A percentile compares a stretch with the other conserved stretches of the same genome.
These are phyloP conservation scores for Podarcis siculus DNA, from an alignment of 2,797 vertebrate species.

Conservation along the genomic window DNA sequence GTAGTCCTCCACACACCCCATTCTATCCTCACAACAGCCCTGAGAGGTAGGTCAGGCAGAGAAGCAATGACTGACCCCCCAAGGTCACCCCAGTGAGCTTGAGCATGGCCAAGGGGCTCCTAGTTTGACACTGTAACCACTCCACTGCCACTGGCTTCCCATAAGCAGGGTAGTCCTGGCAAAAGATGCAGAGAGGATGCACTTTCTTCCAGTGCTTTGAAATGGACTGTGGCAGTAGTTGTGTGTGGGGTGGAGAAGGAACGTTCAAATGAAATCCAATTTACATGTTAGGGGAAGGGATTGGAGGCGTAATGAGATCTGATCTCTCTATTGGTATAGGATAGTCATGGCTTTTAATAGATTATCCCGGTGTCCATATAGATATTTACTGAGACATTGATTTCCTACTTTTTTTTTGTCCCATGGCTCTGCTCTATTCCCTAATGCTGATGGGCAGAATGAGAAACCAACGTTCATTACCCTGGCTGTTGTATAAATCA, in stretches of 20 bases:
- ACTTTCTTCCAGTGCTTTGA: slow-evolving; percentile 40
- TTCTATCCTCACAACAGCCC: too few relatives aligned
- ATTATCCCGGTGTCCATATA: slow-evolving; percentile 65
- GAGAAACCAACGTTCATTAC: slow-evolving; percentile 52
- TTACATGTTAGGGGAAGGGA: slow-evolving; percentile 68
- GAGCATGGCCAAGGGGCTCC: neutral
- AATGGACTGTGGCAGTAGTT: slow-evolving; percentile 36
- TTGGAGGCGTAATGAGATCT: slow-evolving; percentile 65
- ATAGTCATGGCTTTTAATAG: slow-evolving; percentile 69
- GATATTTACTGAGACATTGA: slow-evolving; percentile 69
- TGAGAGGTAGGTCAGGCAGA: too few relatives aligned
- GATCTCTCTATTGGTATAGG: slow-evolving; percentile 64
- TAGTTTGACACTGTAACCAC: neutral
- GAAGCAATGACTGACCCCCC: too few relatives aligned
- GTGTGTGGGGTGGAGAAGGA: neutral
- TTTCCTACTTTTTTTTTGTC: slow-evolving; percentile 54
- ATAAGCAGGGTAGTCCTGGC: slow-evolving; percentile 30
- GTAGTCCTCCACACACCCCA: too few relatives aligned
- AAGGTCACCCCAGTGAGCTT: too few relatives aligned
- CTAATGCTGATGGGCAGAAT: slow-evolving; percentile 54
- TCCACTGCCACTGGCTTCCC: neutral
- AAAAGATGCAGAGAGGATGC: slow-evolving; percentile 26
- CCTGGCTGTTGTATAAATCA: slow-evolving; percentile 48
- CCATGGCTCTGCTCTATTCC: slow-evolving; percentile 53
- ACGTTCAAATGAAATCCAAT: slow-evolving; percentile 61